Evolutionary conservation across 2,113 vertebrate species (phyloP), one percentile per base, ranked within the genome.

Genomic region (Apodemus speciosus): DNA sequence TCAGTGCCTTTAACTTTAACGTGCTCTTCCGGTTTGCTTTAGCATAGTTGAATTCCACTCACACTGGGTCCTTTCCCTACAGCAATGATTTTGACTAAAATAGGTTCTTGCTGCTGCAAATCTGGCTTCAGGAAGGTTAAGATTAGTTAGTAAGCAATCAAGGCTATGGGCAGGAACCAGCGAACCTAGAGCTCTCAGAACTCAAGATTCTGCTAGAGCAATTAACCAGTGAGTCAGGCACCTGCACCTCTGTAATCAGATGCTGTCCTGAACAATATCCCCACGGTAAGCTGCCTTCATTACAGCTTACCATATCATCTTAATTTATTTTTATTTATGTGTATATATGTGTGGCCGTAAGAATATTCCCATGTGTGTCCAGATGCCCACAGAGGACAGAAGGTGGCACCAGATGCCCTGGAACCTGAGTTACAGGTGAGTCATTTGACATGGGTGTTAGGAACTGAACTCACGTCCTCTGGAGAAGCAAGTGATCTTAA

Each of bases 251-350:
- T 35, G 9, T 84, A 49, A 43, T 56, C 56, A 58, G 16, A 23
- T 53, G 83, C 25, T 66, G 3, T n/a, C 15, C 14, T 72, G 64
- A 71, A 15, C 64, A 79, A 38, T 32, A 88, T 16, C 2, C n/a
- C 7, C 46, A 51, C 75, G 89, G 14, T 4, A 62, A 60, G 49
- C 2, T 56, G 27, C 69, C 16, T 83, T 10, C 27, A 43, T 23
- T 89, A 35, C 18, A 66, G 14, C 46, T 90, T 7, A 21, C 6
- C 38, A 15, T 38, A 51, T 0, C 58, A 58, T 2, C 30, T 79
- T 38, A 56, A 85, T 49, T 95, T 76, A 72, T 56, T 86, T 88
- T 11, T 68, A 93, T 38, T 38, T n/a, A 38, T 69, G 32, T 69
- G 15, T 69, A 20, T 38, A n/a, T 35, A 21, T 23, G n/a, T 40